These are phyloP conservation scores for Luehdorfia chinensis DNA, from an alignment of 1,140 invertebrate species.

Conservation along the genomic window DNA sequence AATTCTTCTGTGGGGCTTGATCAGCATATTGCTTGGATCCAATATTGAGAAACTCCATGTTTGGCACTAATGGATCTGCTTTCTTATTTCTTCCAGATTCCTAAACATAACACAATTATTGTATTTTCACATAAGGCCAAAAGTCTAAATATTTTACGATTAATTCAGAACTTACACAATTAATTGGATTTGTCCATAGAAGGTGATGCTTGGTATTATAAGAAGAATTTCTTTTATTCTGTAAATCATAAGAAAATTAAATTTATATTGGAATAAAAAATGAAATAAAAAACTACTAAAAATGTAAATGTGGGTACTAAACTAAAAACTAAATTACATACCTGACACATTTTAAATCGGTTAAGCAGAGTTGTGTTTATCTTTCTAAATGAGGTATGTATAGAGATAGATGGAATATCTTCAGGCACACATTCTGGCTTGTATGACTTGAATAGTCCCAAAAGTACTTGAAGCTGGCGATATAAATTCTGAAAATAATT, in stretches of 20 bases:
- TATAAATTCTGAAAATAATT: constrained; percentile 50
- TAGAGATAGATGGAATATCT: constrained; percentile 57
- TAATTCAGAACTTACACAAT: constrained; percentile 51
- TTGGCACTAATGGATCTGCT: constrained; percentile 52
- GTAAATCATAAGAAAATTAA: no score
- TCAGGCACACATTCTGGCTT: constrained; percentile 72
- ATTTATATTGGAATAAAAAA: no score
- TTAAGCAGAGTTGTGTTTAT: constrained; percentile 45
- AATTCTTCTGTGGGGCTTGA: constrained; percentile 47
- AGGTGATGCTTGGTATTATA: constrained; percentile 35
- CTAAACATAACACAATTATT: constrained; percentile 29
- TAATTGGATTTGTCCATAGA: constrained; percentile 51
- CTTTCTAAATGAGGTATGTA: constrained; percentile 62
- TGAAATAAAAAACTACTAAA: no score
- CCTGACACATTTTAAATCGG: constrained; percentile 57
- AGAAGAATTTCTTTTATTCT: constrained; percentile 42
- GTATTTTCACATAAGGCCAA: no score
- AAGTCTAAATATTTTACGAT: no score
- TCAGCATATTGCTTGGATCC: constrained; percentile 55
- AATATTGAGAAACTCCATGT: constrained; percentile 59
- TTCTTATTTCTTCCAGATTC: constrained; percentile 45
- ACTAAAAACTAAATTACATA: no score
- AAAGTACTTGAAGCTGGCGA: constrained; percentile 53
- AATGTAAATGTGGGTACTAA: no score
- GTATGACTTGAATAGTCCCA: constrained; percentile 71